Conservation (phyloP, 2,797 vertebrate species). For the Eutrigla gurnardus region DNA sequence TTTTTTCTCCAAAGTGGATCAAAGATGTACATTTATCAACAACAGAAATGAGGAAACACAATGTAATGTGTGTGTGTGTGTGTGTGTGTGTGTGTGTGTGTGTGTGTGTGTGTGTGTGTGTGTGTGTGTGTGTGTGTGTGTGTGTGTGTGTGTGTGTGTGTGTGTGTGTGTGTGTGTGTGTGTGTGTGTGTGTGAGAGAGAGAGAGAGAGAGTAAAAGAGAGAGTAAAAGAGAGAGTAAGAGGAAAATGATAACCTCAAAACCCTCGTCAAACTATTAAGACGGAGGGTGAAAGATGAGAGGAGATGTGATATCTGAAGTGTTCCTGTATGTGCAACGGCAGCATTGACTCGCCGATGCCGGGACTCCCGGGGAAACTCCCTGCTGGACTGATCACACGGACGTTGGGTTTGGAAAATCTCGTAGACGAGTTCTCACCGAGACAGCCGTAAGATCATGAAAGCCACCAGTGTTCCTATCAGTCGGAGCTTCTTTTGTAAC, state of each 20-base stretch:
- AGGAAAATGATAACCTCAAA: background rate
- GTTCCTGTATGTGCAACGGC: background rate
- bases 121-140: no score
- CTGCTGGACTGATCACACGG: conserved; percentile 43
- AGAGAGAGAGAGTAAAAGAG: no score
- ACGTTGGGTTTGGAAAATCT: conserved; percentile 49
- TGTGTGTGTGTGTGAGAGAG: no score
- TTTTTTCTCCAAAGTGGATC: conserved; percentile 3
- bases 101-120: no score
- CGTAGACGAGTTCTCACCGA: conserved; percentile 21
- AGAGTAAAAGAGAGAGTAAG: no score
- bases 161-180: no score
- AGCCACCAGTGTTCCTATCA: conserved; percentile 35
- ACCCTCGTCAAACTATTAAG: conserved; percentile 54
- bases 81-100: conserved; percentile 4
- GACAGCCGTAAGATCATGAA: conserved; percentile 38
- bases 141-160: no score
- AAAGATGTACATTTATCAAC: conserved; percentile 11
- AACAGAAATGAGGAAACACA: conserved; percentile 15
- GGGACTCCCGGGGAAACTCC: conserved; percentile 25
- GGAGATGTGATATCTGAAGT: conserved; percentile 12
- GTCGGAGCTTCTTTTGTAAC: conserved; percentile 34
- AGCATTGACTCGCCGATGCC: conserved; percentile 29
- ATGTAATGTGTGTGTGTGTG: background rate
- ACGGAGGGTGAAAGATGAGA: conserved; percentile 23